Evolutionary conservation across 2,888 invertebrate species (phyloP).

Genomic region (Chalcis sispes): DNA sequence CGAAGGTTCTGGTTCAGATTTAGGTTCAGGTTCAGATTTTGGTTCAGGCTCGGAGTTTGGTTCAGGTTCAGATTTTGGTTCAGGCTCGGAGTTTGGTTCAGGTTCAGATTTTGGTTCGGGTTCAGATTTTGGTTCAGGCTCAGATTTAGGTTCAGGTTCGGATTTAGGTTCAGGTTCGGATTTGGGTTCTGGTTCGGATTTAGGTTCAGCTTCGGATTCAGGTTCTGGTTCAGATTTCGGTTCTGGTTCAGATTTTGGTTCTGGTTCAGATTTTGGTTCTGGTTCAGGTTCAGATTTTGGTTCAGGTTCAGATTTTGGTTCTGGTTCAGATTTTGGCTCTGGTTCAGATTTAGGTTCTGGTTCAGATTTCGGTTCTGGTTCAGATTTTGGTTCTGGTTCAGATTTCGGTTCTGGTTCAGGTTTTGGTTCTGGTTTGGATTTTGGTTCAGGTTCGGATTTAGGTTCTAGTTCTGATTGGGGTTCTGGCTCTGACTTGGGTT

Average conservation of each 20-base stretch:
- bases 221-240: conserved; percentile 71
- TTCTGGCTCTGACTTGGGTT: conserved; percentile 68
- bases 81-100: conserved; percentile 75
- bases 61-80: conserved; percentile 75
- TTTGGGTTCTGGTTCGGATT: conserved; percentile 73
- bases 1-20: conserved; percentile 73
- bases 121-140: conserved; percentile 70
- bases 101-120: conserved; percentile 72
- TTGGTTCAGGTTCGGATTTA: conserved; percentile 76
- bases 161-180: conserved; percentile 73
- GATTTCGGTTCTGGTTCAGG: conserved; percentile 72
- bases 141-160: conserved; percentile 74
- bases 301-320: conserved; percentile 77
- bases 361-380: conserved; percentile 67
- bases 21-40: conserved; percentile 74
- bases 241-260: conserved; percentile 75
- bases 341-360: conserved; percentile 67
- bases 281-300: conserved; percentile 76
- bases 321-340: conserved; percentile 73
- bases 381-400: conserved; percentile 74
- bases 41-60: conserved; percentile 68
- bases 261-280: conserved; percentile 75
- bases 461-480: conserved; percentile 75
- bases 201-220: conserved; percentile 68
- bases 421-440: conserved; percentile 68